A percentile compares a stretch with the other conserved stretches of the same genome.
Evolutionary conservation across 2,113 vertebrate species (phyloP).

Genomic region (Scytalopus superciliaris): DNA sequence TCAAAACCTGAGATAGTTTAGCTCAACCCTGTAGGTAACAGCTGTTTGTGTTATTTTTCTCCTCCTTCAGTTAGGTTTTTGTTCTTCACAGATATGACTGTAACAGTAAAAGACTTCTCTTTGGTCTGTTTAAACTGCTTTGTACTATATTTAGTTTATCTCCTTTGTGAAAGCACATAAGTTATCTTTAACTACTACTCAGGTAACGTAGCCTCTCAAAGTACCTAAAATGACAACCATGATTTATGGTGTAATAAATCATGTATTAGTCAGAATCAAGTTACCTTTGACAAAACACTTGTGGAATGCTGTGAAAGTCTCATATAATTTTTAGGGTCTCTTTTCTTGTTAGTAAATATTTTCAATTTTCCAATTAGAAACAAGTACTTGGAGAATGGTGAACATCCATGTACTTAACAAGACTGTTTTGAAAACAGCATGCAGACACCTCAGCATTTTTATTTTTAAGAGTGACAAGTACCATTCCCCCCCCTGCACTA

Average conservation of each 20-base stretch:
- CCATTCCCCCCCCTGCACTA: background rate
- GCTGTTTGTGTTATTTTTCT: background rate
- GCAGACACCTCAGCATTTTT: background rate
- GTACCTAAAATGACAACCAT: background rate
- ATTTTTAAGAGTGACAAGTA: background rate
- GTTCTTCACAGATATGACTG: background rate
- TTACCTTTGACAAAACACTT: background rate
- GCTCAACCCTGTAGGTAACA: background rate
- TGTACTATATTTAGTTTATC: background rate
- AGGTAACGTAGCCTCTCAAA: background rate
- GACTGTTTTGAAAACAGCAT: background rate
- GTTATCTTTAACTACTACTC: background rate
- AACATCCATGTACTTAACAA: background rate
- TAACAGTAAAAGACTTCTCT: background rate
- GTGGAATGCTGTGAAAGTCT: background rate
- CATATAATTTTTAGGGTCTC: background rate
- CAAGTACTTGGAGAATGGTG: background rate
- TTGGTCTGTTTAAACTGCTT: background rate
- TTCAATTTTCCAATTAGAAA: background rate
- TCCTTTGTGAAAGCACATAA: background rate
- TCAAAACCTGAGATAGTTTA: background rate
- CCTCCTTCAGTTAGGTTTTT: background rate
- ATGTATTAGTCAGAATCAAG: background rate
- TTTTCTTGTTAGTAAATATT: background rate
- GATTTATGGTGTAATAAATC: background rate